Evolutionary conservation across 2,888 invertebrate species (phyloP).

Genomic region (Andricus quercusramuli): DNA sequence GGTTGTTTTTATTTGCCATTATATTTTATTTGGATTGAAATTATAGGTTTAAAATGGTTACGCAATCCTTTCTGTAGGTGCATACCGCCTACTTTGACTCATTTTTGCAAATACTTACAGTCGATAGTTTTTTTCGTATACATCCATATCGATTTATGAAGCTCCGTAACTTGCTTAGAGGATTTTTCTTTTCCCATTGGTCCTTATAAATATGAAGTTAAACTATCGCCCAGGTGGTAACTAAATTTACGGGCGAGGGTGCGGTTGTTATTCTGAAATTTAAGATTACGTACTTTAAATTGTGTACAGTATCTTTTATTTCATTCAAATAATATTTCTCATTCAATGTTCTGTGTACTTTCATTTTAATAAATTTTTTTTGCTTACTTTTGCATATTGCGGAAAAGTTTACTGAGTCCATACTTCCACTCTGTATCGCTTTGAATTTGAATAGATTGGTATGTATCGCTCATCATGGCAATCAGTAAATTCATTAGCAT

Average conservation of each 20-base stretch:
- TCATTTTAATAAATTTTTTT: neutral
- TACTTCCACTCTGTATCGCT: slow-evolving; percentile 90
- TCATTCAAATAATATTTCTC: neutral
- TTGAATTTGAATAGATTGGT: slow-evolving; percentile 95
- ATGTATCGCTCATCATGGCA: slow-evolving; percentile 99
- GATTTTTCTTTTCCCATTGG: slow-evolving; percentile 71
- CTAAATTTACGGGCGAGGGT: slow-evolving; percentile 85
- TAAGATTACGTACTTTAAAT: neutral
- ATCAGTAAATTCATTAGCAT: slow-evolving; percentile 99
- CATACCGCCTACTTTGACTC: too few relatives aligned
- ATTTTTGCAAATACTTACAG: slow-evolving; percentile 42
- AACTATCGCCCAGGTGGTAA: slow-evolving; percentile 82
- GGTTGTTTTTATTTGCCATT: too few relatives aligned
- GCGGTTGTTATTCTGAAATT: slow-evolving; percentile 82
- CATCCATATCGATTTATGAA: slow-evolving; percentile 3
- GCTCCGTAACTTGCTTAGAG: neutral
- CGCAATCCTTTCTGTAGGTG: too few relatives aligned
- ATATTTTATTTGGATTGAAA: too few relatives aligned
- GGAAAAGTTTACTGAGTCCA: slow-evolving; percentile 86
- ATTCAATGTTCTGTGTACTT: neutral
- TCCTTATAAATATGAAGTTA: slow-evolving; percentile 76
- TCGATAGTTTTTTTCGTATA: neutral
- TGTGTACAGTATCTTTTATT: too few relatives aligned
- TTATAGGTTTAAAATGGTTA: too few relatives aligned
- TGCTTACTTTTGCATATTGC: slow-evolving; percentile 85